Percentiles rank a stretch among this genome's conserved stretches.
These are phyloP conservation scores for Chrysolina oricalcia DNA, from an alignment of 2,888 invertebrate species.

Conservation along the genomic window DNA sequence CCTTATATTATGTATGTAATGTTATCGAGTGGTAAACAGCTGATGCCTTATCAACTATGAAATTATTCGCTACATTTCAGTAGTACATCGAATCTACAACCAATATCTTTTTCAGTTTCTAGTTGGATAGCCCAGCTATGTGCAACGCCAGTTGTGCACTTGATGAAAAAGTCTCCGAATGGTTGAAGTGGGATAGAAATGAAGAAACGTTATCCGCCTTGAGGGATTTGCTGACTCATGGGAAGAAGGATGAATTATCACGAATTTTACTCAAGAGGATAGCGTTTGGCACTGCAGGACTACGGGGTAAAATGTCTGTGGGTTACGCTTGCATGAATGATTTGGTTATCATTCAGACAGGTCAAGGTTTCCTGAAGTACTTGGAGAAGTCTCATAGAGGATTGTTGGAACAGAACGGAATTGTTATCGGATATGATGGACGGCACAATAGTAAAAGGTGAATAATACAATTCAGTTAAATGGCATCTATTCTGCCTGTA, in stretches of 20 bases:
- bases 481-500: too few species aligned
- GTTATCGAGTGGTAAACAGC: background rate
- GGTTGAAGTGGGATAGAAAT: constrained; percentile 86
- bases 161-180: constrained; percentile 80
- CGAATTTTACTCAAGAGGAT: constrained; percentile 81
- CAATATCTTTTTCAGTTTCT: constrained; percentile 1
- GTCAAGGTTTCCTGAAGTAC: constrained; percentile 90
- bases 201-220: constrained; percentile 79
- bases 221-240: constrained; percentile 73
- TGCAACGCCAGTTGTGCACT: constrained; percentile 64
- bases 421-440: constrained; percentile 95
- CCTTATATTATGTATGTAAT: background rate
- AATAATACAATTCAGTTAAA: too few species aligned
- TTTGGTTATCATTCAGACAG: constrained; percentile 94
- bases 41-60: constrained; percentile 1
- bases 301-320: constrained; percentile 93
- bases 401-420: constrained; percentile 78
- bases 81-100: background rate
- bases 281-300: constrained; percentile 94
- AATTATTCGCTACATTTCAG: background rate
- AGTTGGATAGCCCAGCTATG: background rate
- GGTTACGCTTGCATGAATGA: constrained; percentile 97
- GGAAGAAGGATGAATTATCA: constrained; percentile 76
- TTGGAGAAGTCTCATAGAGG: constrained; percentile 77
- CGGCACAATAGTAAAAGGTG: constrained; percentile 92